phyloP scores from a whole-genome alignment of 2,888 invertebrate species.

The Ichneumoninae sp. region DNA sequence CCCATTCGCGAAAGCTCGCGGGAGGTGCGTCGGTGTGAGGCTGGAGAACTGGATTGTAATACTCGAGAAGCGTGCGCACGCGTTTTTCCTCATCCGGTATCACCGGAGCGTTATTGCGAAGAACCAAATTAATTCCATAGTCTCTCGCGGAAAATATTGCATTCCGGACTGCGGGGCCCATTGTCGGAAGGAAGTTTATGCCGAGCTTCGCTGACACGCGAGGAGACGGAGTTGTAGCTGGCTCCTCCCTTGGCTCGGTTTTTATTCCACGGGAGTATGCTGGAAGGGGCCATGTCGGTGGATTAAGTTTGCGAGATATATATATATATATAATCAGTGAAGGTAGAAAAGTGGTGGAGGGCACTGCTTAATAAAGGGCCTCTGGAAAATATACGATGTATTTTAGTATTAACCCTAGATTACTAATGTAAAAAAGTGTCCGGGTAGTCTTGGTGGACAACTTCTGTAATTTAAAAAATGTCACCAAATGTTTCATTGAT shows the following conservation, averaged over 20 bases:
- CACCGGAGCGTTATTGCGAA: constrained; percentile 43
- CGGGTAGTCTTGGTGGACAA: no score
- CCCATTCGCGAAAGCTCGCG: not conserved
- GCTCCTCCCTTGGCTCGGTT: not conserved
- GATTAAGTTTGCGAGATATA: not conserved
- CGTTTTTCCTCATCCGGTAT: constrained; percentile 20
- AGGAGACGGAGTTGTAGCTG: constrained; percentile 31
- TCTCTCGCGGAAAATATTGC: constrained; percentile 54
- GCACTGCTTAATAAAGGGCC: no score
- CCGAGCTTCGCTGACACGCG: constrained; percentile 7
- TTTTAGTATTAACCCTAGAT: no score
- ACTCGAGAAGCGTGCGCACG: constrained; percentile 27
- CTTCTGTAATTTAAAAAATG: no score
- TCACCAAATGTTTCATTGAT: no score
- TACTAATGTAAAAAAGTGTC: no score
- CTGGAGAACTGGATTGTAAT: constrained; percentile 42
- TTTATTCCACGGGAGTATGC: not conserved
- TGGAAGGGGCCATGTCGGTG: constrained; percentile 2
- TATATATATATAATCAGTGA: not conserved
- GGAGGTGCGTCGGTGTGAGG: constrained; percentile 7
- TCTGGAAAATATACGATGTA: no score
- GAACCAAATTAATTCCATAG: constrained; percentile 61
- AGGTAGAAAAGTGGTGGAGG: not conserved
- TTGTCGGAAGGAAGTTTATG: constrained; percentile 52
- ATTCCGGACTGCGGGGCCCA: constrained; percentile 40